A percentile compares a stretch with the other conserved stretches of the same genome.
Evolutionary conservation across 2,888 invertebrate genomes (phyloP).

Genomic region (Tuberolachnus salignus): DNA sequence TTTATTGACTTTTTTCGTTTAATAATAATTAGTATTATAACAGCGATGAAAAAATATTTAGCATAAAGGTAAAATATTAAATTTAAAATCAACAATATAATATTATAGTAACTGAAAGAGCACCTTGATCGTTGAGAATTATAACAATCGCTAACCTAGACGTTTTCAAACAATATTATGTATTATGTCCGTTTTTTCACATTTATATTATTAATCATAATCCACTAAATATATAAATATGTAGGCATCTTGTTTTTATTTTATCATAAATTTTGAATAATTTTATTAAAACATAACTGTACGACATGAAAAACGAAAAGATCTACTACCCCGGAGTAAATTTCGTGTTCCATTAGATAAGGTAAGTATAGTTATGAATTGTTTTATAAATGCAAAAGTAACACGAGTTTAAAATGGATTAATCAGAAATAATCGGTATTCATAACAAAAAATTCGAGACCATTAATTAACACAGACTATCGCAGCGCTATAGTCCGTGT

Average conservation of each 20-base stretch:
- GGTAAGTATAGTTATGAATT: neutral
- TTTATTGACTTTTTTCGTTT: slow-evolving; percentile 26
- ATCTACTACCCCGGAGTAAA: neutral
- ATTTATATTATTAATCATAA: neutral
- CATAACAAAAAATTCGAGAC: neutral
- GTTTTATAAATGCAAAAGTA: neutral
- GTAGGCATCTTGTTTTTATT: neutral
- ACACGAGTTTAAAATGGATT: neutral
- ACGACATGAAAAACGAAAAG: neutral
- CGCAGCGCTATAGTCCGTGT: neutral
- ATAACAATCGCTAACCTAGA: neutral
- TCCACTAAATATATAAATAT: neutral
- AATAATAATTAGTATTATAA: slow-evolving; percentile 14
- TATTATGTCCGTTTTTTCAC: neutral
- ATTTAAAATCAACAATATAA: slow-evolving; percentile 21
- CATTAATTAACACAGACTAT: slow-evolving; percentile 13
- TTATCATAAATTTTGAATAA: neutral
- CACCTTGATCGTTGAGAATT: slow-evolving; percentile 31
- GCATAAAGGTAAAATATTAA: slow-evolving; percentile 8
- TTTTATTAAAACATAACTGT: neutral
- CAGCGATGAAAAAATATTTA: slow-evolving; percentile 27
- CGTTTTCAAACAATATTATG: neutral
- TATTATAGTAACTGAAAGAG: slow-evolving; percentile 17
- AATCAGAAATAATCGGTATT: neutral
- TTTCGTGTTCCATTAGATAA: too few relatives aligned